Conservation (phyloP, 2,888 invertebrate species). For the Diaprepes abbreviatus region DNA sequence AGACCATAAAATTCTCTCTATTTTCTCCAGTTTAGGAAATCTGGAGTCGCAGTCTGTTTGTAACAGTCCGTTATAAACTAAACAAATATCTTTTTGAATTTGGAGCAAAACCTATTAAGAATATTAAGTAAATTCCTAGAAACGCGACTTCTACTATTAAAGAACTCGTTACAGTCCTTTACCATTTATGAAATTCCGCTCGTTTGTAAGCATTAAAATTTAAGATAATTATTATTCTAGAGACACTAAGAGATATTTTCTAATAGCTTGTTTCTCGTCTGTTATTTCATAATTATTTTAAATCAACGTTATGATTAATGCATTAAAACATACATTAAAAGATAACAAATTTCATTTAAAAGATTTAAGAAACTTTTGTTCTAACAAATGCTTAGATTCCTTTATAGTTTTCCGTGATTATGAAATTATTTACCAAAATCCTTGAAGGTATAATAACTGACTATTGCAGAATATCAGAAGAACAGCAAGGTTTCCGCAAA, state of each 20-base stretch:
- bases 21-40: no score
- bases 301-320: no score
- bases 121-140: constrained; percentile 13
- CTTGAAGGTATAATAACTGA: no score
- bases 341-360: no score
- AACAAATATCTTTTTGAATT: constrained; percentile 11
- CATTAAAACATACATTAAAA: no score
- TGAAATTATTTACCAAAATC: no score
- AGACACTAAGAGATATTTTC: neutral
- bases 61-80: constrained; percentile 10
- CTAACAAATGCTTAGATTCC: no score
- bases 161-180: neutral
- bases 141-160: neutral
- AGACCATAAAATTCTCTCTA: no score
- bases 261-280: neutral
- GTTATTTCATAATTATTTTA: neutral
- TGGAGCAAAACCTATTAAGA: constrained; percentile 12
- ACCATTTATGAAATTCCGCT: neutral
- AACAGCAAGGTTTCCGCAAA: no score
- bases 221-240: neutral
- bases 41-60: neutral
- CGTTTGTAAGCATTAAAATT: neutral
- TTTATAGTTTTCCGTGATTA: no score
- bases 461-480: no score
- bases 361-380: no score